phyloP scores from a whole-genome alignment of 2,888 invertebrate species.

The Rotaria socialis region DNA sequence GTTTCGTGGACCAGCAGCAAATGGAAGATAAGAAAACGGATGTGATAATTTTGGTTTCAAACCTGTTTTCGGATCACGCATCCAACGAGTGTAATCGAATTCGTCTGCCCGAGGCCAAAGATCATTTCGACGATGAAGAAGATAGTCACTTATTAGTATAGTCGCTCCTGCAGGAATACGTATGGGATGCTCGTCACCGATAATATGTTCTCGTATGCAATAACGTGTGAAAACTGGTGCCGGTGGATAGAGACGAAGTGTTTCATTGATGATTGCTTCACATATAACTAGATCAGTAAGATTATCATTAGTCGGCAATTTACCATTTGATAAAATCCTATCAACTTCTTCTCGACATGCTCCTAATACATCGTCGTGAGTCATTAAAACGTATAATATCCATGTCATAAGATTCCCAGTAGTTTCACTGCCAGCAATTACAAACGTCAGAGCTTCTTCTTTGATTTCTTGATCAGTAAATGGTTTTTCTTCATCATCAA shows the following conservation, averaged over 20 bases:
- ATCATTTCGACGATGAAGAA: not conserved
- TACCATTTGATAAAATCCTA: not conserved
- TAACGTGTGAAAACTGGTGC: not conserved
- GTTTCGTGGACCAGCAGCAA: not conserved
- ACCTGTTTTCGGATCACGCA: not conserved
- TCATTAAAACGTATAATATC: not conserved
- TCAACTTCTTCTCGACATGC: constrained; percentile 15
- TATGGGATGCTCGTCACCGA: not conserved
- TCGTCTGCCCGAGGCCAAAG: not conserved
- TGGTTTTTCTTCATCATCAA: not conserved
- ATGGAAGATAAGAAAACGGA: not conserved
- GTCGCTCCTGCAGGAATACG: not conserved
- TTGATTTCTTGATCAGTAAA: constrained; percentile 10
- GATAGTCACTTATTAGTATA: not conserved
- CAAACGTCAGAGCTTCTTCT: not conserved
- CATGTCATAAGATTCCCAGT: constrained; percentile 8
- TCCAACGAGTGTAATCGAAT: not conserved
- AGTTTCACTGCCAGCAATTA: not conserved
- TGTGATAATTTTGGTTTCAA: constrained; percentile 3
- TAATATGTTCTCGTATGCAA: not conserved
- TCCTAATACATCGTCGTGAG: not conserved
- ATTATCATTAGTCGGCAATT: not conserved
- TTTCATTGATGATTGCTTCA: not conserved
- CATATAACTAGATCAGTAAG: not conserved
- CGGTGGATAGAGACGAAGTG: not conserved